These are phyloP conservation scores for Rafetus swinhoei DNA, from an alignment of 2,113 vertebrate species.

Conservation along the genomic window DNA sequence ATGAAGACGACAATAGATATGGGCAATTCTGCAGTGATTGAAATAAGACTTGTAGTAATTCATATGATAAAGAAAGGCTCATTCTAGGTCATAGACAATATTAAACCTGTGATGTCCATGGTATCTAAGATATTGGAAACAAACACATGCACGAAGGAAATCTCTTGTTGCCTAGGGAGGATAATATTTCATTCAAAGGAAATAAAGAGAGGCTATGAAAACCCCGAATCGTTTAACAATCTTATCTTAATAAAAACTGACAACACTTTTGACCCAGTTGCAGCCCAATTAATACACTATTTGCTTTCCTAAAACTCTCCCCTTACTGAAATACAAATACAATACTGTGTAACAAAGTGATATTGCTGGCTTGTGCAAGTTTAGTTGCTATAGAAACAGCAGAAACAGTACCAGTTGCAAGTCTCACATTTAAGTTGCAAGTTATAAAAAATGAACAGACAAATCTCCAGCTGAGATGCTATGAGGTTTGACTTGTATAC, in stretches of 20 bases:
- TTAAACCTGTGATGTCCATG: neutral
- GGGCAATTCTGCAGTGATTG: neutral
- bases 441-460: conserved; percentile 69
- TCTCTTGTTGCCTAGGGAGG: neutral
- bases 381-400: conserved; percentile 80
- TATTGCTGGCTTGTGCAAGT: conserved; percentile 64
- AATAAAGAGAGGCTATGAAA: neutral
- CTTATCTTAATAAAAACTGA: neutral
- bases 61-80: fast-evolving
- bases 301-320: conserved; percentile 55
- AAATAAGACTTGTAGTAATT: neutral
- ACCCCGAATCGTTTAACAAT: neutral
- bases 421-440: conserved; percentile 67
- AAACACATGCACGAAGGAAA: neutral
- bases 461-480: conserved; percentile 60
- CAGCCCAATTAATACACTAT: conserved; percentile 56
- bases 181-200: neutral
- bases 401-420: conserved; percentile 66
- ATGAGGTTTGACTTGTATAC: conserved; percentile 40
- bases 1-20: neutral
- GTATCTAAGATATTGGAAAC: neutral
- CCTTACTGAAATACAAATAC: neutral
- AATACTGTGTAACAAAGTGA: conserved; percentile 66
- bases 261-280: conserved; percentile 55
- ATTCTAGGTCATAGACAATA: neutral